Percentiles rank a stretch among this genome's conserved stretches.
Evolutionary conservation across 2,113 vertebrate species (phyloP).

Genomic region (Pangasianodon hypophthalmus): DNA sequence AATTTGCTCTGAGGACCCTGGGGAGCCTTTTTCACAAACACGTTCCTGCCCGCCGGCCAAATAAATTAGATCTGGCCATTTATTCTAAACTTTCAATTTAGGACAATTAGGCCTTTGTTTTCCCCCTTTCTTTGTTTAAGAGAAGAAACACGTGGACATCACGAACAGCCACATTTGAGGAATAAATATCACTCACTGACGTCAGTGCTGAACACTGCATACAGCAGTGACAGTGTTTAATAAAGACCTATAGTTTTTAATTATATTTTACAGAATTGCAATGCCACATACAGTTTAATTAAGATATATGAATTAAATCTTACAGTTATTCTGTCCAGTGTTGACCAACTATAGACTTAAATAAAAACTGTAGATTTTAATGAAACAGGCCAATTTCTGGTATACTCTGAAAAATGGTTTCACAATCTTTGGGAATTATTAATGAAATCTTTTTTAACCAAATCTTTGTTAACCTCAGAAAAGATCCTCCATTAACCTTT

Average conservation of each 20-base stretch:
- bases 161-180: neutral
- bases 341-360: neutral
- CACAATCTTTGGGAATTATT: neutral
- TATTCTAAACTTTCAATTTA: slow-evolving; percentile 50
- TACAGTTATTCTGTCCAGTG: neutral
- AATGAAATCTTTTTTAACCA: neutral
- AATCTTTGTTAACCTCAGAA: too few species aligned
- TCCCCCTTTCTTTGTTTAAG: slow-evolving; percentile 21
- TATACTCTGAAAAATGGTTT: neutral
- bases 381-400: neutral
- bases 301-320: neutral
- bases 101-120: slow-evolving; percentile 31
- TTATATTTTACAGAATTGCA: neutral
- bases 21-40: slow-evolving; percentile 41
- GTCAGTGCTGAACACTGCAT: neutral
- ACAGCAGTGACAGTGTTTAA: neutral
- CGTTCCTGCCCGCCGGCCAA: slow-evolving; percentile 42
- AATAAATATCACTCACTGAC: neutral
- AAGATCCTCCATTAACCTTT: neutral
- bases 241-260: neutral
- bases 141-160: slow-evolving; percentile 17
- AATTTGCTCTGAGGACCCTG: slow-evolving; percentile 30
- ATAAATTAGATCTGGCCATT: slow-evolving; percentile 39
- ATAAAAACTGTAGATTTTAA: neutral
- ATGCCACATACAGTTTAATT: neutral